Percentiles rank a stretch among this genome's conserved stretches.
phyloP scores from a whole-genome alignment of 2,113 vertebrate species.

The Pycnonotus jocosus region DNA sequence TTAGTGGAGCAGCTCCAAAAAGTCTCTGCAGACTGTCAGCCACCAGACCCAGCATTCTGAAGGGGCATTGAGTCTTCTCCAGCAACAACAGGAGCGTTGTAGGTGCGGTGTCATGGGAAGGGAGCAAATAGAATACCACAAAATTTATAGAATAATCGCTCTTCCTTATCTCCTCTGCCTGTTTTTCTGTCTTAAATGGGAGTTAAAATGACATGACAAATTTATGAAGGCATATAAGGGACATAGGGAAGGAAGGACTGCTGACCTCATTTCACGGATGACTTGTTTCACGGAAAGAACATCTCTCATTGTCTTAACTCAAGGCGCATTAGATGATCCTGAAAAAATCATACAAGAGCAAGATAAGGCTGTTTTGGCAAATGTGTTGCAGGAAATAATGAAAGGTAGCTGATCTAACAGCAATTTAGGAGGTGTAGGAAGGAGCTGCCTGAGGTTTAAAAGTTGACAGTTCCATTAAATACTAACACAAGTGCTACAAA shows the following conservation, averaged over 20 bases:
- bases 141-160: not conserved
- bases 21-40: not conserved
- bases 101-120: not conserved
- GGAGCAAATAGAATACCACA: not conserved
- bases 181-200: not conserved
- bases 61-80: not conserved
- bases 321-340: not conserved
- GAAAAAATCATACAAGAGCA: not conserved
- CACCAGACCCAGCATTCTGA: not conserved
- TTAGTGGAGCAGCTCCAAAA: not conserved
- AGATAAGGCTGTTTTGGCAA: not conserved
- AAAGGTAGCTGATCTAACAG: not conserved
- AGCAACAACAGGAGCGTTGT: not conserved
- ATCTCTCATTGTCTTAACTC: not conserved
- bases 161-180: not conserved
- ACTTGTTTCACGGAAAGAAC: not conserved
- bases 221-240: not conserved
- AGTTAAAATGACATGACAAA: not conserved
- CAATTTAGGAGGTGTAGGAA: not conserved
- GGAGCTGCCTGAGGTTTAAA: not conserved
- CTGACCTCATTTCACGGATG: not conserved
- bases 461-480: constrained; percentile 5
- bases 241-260: not conserved
- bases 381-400: not conserved
- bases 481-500: not conserved